Evolutionary conservation across 2,113 vertebrate species (phyloP).

Genomic region (Neogale vison): DNA sequence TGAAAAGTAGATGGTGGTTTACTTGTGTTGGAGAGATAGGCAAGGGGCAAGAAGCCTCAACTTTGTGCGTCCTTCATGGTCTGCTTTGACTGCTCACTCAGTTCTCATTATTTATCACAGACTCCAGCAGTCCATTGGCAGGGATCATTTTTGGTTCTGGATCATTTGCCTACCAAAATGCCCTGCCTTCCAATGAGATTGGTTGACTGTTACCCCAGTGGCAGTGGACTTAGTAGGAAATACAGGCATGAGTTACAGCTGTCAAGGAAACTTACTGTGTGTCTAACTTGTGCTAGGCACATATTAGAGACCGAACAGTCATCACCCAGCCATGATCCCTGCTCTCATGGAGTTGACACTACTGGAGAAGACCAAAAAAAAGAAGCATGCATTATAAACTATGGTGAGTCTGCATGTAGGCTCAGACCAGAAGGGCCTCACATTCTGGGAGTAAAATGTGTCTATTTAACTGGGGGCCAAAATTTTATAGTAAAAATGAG

Average conservation of each 20-base stretch:
- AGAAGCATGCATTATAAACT: background rate
- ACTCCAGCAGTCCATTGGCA: slow-evolving; percentile 14
- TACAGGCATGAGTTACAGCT: background rate
- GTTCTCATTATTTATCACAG: background rate
- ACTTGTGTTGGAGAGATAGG: background rate
- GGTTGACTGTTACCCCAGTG: background rate
- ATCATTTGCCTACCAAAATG: slow-evolving; percentile 23
- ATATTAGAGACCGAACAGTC: background rate
- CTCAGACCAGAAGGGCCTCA: background rate
- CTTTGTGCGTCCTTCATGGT: background rate
- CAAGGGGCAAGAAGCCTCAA: background rate
- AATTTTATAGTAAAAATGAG: slow-evolving; percentile 29
- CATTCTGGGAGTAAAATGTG: slow-evolving; percentile 4
- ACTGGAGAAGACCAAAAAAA: background rate
- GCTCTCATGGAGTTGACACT: background rate
- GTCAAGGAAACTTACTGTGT: background rate
- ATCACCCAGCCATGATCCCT: background rate
- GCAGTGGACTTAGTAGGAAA: background rate
- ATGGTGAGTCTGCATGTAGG: background rate
- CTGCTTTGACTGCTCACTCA: background rate
- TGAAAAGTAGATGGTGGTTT: background rate
- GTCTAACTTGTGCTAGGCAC: background rate
- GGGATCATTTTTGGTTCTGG: background rate
- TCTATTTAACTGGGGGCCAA: background rate
- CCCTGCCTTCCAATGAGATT: background rate